These are phyloP conservation scores for Onchidella celtica DNA, from an alignment of 2,888 invertebrate species.

Conservation along the genomic window DNA sequence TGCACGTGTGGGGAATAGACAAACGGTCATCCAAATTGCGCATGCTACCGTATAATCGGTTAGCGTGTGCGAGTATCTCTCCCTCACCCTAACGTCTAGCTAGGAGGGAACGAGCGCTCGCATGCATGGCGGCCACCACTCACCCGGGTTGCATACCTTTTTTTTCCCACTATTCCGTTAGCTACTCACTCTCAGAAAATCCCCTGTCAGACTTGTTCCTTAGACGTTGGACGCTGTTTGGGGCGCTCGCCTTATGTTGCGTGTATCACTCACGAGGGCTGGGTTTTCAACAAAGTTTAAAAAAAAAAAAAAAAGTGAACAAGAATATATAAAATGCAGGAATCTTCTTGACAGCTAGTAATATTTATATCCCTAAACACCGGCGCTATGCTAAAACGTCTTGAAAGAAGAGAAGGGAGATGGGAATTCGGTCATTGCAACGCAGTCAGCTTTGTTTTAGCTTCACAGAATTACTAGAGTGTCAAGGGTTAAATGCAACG, in stretches of 20 bases:
- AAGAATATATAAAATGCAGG: not conserved
- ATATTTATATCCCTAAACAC: too few relatives aligned
- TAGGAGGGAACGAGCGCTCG: not conserved
- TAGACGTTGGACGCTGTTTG: not conserved
- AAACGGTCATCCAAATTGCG: constrained; percentile 22
- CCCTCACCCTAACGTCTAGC: not conserved
- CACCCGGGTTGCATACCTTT: not conserved
- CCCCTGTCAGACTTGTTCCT: not conserved
- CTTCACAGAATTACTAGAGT: too few relatives aligned
- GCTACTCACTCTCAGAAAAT: not conserved
- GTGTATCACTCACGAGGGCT: not conserved
- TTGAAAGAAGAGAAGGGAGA: too few relatives aligned
- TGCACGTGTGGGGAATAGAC: constrained; percentile 36
- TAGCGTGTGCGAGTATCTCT: not conserved
- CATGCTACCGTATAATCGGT: not conserved
- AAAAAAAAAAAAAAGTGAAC: not conserved
- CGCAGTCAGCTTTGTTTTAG: too few relatives aligned
- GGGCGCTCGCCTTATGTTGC: not conserved
- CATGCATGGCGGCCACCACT: not conserved
- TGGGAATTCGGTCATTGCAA: too few relatives aligned
- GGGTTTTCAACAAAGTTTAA: not conserved
- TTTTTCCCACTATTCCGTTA: not conserved
- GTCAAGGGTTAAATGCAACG: too few relatives aligned
- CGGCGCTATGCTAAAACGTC: too few relatives aligned
- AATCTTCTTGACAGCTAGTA: not conserved